A percentile compares a stretch with the other conserved stretches of the same genome.
These are phyloP conservation scores for Myiopsitta monachus DNA, from an alignment of 2,113 vertebrate species.

Conservation along the genomic window DNA sequence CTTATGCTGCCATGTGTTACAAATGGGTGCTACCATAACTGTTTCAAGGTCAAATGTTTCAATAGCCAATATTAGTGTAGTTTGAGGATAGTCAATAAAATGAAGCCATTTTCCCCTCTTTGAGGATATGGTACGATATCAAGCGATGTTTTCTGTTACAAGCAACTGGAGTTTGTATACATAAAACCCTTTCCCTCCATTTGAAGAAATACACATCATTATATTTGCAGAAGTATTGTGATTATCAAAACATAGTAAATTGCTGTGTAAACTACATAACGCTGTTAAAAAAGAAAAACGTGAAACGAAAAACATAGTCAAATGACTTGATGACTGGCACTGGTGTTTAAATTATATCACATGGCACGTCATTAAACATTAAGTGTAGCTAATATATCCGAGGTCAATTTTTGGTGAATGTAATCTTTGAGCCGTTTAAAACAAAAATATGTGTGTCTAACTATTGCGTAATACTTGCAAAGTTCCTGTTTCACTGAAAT, in stretches of 20 bases:
- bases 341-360: not conserved
- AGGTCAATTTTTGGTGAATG: not conserved
- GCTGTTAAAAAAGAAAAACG: not conserved
- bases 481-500: not conserved
- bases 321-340: not conserved
- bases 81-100: not conserved
- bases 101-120: not conserved
- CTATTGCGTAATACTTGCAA: not conserved
- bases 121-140: not conserved
- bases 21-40: not conserved
- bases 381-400: not conserved
- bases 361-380: not conserved
- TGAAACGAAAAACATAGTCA: not conserved
- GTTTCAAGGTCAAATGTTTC: not conserved
- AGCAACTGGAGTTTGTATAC: not conserved
- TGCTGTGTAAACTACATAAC: not conserved
- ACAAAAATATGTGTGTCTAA: not conserved
- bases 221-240: not conserved
- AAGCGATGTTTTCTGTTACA: not conserved
- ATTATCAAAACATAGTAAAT: not conserved
- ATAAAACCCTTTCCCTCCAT: not conserved
- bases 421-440: not conserved
- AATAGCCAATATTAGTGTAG: not conserved
- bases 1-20: not conserved
- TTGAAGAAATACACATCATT: not conserved